These are phyloP conservation scores for Chionis minor DNA, from an alignment of 2,113 vertebrate genomes.

Conservation along the genomic window DNA sequence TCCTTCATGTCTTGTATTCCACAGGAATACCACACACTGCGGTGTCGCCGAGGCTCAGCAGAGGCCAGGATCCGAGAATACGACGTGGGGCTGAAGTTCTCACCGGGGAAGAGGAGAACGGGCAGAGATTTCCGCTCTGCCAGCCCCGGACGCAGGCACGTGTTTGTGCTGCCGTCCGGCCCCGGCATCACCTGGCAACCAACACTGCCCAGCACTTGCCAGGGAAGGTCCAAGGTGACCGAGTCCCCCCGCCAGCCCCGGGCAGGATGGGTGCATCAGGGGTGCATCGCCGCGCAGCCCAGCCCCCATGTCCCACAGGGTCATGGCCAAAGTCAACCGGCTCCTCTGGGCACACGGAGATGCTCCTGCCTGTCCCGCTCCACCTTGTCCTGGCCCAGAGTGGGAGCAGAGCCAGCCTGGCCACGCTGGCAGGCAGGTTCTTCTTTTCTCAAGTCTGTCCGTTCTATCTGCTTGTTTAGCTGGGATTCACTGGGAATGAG, in stretches of 20 bases:
- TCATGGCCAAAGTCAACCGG: neutral
- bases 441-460: neutral
- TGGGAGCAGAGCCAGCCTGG: neutral
- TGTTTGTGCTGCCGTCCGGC: neutral
- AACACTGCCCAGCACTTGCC: neutral
- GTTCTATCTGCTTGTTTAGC: neutral
- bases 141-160: neutral
- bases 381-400: neutral
- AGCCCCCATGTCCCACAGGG: no score
- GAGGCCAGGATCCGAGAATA: neutral
- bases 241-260: neutral
- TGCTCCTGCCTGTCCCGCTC: accelerated
- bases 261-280: neutral
- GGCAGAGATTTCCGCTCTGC: neutral
- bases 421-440: neutral
- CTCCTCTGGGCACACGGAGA: accelerated
- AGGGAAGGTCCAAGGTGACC: neutral
- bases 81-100: neutral
- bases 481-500: neutral
- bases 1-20: neutral
- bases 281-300: no score
- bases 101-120: neutral
- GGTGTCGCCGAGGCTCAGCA: neutral
- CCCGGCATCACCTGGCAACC: conserved; percentile 5
- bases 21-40: neutral